These are phyloP conservation scores for Arrhopalites spinosus DNA, from an alignment of 2,888 invertebrate species.

Conservation along the genomic window DNA sequence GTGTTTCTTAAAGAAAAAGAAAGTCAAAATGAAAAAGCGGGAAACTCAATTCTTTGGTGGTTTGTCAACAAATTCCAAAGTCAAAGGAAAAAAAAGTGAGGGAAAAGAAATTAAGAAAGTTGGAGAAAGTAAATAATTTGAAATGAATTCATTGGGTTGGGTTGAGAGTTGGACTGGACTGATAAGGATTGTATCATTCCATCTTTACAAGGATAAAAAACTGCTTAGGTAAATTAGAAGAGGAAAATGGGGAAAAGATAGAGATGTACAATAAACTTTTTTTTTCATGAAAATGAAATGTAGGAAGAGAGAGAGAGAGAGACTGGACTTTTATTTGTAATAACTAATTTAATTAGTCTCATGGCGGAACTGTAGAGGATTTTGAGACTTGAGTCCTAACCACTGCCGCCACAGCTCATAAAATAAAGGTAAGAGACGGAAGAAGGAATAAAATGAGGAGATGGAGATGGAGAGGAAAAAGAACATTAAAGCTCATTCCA, in stretches of 20 bases:
- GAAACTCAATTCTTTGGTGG: too few relatives aligned
- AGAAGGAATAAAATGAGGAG: not conserved
- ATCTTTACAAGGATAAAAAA: not conserved
- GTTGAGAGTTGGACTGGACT: not conserved
- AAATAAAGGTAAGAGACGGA: not conserved
- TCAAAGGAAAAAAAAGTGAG: too few relatives aligned
- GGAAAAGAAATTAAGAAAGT: too few relatives aligned
- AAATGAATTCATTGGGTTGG: not conserved
- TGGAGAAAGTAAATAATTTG: too few relatives aligned
- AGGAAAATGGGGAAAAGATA: conserved; percentile 2
- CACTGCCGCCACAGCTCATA: not conserved
- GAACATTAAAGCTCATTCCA: not conserved
- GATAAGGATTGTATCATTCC: not conserved
- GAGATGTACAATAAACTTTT: not conserved
- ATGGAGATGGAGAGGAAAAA: not conserved
- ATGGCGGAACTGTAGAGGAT: not conserved
- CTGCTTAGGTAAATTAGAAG: not conserved
- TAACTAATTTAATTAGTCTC: conserved; percentile 33
- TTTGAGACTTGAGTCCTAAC: conserved; percentile 8
- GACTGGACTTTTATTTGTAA: conserved; percentile 23
- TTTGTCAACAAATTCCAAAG: too few relatives aligned
- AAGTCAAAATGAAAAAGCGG: too few relatives aligned
- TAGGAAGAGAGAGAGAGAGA: not conserved
- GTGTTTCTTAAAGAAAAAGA: too few relatives aligned
- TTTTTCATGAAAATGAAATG: not conserved